A percentile compares a stretch with the other conserved stretches of the same genome.
Evolutionary conservation across 2,113 vertebrate species (phyloP).

Genomic region (Cynopterus brachyotis): DNA sequence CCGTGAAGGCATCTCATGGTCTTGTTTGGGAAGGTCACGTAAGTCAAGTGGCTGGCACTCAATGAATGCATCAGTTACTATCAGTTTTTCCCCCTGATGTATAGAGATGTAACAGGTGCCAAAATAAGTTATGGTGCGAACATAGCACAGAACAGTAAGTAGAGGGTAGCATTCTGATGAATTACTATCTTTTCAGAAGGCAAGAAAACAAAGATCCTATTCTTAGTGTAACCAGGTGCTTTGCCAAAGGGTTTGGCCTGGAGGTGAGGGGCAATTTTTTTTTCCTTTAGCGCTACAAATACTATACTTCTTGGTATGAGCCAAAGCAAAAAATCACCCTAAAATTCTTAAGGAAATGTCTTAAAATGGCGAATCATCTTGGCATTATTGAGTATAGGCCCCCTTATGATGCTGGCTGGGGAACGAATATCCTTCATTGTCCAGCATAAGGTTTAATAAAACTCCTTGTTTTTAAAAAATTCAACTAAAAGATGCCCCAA

Average conservation of each 20-base stretch:
- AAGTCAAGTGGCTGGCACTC: background rate
- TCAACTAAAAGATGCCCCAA: background rate
- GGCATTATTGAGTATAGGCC: background rate
- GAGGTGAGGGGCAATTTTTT: background rate
- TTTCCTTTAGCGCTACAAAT: background rate
- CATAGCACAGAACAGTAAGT: background rate
- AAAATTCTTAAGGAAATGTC: background rate
- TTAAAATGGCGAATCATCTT: background rate
- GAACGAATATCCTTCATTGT: background rate
- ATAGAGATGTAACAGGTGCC: background rate
- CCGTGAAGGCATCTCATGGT: background rate
- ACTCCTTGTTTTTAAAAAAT: background rate
- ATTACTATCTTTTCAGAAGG: background rate
- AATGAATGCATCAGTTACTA: background rate
- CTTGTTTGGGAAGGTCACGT: background rate
- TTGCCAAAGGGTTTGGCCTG: background rate
- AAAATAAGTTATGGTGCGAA: background rate
- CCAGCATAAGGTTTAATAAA: background rate
- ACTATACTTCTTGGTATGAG: background rate
- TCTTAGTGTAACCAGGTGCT: background rate
- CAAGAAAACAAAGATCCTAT: background rate
- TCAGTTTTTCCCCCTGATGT: background rate
- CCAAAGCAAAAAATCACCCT: background rate
- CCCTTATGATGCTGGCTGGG: background rate
- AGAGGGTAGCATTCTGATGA: conserved; percentile 16